phyloP scores from a whole-genome alignment of 2,797 vertebrate genomes.

The Eulemur coronatus region DNA sequence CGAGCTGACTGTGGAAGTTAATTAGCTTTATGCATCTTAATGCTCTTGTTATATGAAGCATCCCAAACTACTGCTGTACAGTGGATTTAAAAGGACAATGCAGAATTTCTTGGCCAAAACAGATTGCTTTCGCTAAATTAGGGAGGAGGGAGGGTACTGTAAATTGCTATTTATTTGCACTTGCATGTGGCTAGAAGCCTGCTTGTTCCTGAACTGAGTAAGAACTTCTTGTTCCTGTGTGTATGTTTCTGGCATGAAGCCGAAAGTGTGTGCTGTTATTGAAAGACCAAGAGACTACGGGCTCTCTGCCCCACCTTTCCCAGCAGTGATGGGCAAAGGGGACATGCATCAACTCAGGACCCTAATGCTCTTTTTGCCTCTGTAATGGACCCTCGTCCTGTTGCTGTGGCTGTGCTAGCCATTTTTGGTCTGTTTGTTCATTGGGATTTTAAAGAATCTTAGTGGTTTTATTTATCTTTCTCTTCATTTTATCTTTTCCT shows the following conservation, averaged over 20 bases:
- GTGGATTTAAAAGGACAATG: not conserved
- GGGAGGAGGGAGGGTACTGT: not conserved
- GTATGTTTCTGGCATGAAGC: not conserved
- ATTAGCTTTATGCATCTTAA: constrained; percentile 42
- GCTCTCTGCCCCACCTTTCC: not conserved
- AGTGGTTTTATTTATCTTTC: constrained; percentile 12
- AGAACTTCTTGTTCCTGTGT: not conserved
- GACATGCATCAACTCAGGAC: not conserved
- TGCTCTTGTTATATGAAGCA: not conserved
- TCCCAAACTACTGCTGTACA: not conserved
- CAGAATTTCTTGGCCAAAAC: constrained; percentile 31
- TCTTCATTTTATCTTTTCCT: constrained; percentile 10
- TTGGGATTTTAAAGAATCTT: constrained; percentile 25
- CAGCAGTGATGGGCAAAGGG: not conserved
- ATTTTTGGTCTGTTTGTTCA: constrained; percentile 12
- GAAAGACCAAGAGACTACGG: not conserved
- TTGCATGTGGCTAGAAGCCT: not conserved
- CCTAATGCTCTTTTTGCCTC: not conserved
- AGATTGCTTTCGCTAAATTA: constrained; percentile 7
- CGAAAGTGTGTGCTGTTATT: not conserved
- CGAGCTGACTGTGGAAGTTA: constrained; percentile 17
- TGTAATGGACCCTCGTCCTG: not conserved
- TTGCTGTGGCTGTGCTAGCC: not conserved
- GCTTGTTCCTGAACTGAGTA: not conserved
- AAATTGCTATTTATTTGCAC: not conserved